These are phyloP conservation scores for Trissolcus brochymenae DNA, from an alignment of 2,888 invertebrate species.

Conservation along the genomic window DNA sequence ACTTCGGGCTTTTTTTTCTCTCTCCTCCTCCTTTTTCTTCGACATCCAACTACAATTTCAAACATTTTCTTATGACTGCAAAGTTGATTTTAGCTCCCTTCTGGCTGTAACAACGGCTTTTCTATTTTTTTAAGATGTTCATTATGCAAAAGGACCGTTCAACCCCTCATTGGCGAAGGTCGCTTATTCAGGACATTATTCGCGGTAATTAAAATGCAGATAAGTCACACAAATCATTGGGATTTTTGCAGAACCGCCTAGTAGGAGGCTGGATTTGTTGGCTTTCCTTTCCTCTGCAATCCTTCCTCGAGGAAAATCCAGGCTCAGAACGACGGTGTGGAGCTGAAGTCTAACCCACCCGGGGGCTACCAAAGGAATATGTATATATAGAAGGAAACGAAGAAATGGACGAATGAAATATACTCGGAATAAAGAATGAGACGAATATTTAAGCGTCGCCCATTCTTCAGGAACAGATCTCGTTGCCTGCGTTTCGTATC, in stretches of 20 bases:
- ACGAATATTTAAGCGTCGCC: constrained; percentile 69
- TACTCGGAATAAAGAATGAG: constrained; percentile 73
- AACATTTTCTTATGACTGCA: neutral
- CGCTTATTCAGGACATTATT: constrained; percentile 74
- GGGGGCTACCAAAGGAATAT: constrained; percentile 60
- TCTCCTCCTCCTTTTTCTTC: neutral
- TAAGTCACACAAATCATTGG: constrained; percentile 75
- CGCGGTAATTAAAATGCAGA: constrained; percentile 76
- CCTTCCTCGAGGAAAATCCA: constrained; percentile 57
- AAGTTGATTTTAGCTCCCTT: no score
- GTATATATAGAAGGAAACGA: constrained; percentile 66
- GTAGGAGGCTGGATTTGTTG: constrained; percentile 57
- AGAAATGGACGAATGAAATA: constrained; percentile 72
- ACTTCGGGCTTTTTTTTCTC: constrained; percentile 1
- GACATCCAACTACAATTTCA: constrained; percentile 3
- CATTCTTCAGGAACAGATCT: constrained; percentile 45
- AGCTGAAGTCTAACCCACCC: constrained; percentile 60
- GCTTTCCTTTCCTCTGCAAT: constrained; percentile 55
- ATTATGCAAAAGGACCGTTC: constrained; percentile 38
- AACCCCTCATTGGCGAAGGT: constrained; percentile 58
- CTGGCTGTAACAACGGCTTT: constrained; percentile 9
- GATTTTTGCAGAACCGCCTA: constrained; percentile 67
- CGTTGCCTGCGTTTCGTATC: constrained; percentile 24
- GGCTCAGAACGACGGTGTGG: constrained; percentile 47
- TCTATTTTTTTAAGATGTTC: constrained; percentile 36